phyloP scores from a whole-genome alignment of 1,140 invertebrate genomes.

The Drosophila varians region DNA sequence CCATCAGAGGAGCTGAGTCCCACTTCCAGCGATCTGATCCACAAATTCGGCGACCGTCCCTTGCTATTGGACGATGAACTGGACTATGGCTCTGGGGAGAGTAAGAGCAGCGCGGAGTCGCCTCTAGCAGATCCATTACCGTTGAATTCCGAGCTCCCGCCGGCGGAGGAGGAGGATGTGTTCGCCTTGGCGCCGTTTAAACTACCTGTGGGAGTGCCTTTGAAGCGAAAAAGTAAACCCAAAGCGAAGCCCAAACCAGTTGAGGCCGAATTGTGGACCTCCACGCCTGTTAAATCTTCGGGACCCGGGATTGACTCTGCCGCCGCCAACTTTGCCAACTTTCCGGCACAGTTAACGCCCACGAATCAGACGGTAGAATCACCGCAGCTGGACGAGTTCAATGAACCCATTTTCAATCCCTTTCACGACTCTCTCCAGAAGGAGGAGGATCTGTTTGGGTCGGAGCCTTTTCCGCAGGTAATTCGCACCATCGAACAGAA shows the following conservation, averaged over 20 bases:
- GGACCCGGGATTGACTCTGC: conserved; percentile 2
- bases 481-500: conserved; percentile 66
- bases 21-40: conserved; percentile 85
- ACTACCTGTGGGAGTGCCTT: conserved; percentile 84
- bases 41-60: conserved; percentile 91
- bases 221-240: conserved; percentile 60
- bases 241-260: conserved; percentile 28
- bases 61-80: conserved; percentile 91
- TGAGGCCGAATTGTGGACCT: conserved; percentile 73
- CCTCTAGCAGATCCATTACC: conserved; percentile 2
- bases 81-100: conserved; percentile 86
- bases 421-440: conserved; percentile 42
- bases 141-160: conserved; percentile 11
- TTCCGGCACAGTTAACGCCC: conserved; percentile 48
- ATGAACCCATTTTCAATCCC: conserved; percentile 82
- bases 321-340: conserved; percentile 63
- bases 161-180: conserved; percentile 86
- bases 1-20: conserved; percentile 75
- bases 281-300: conserved; percentile 66
- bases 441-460: conserved; percentile 85
- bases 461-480: conserved; percentile 85
- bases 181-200: conserved; percentile 91
- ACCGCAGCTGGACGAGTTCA: conserved; percentile 74
- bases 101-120: conserved; percentile 72
- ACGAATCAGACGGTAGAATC: conserved; percentile 13